These are phyloP conservation scores for Agelaius tricolor DNA, from an alignment of 2,113 vertebrate species.

Conservation along the genomic window DNA sequence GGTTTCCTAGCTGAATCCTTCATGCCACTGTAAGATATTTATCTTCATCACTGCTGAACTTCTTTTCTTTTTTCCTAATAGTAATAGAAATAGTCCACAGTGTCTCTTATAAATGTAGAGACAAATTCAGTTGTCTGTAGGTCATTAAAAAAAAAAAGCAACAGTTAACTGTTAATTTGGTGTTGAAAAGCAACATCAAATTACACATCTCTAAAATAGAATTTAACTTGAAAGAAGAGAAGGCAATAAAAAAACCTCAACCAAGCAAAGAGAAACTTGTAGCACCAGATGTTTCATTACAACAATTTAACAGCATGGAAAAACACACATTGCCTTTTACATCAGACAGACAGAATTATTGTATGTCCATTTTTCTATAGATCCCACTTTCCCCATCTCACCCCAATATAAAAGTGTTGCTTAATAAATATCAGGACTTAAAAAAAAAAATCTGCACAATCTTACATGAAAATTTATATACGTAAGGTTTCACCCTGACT, in stretches of 20 bases:
- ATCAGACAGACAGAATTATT: background rate
- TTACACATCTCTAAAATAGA: background rate
- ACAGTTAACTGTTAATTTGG: background rate
- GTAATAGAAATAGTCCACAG: background rate
- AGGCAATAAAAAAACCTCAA: accelerated
- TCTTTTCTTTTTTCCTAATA: background rate
- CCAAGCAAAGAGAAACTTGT: background rate
- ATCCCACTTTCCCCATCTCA: accelerated
- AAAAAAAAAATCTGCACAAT: background rate
- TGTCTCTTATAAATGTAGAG: background rate
- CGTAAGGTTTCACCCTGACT: background rate
- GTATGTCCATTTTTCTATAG: background rate
- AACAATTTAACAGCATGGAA: background rate
- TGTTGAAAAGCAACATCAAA: background rate
- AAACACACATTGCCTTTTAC: background rate
- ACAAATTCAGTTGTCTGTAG: background rate
- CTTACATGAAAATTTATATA: background rate
- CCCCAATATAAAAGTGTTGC: background rate
- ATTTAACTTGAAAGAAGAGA: background rate
- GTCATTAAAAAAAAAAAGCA: background rate
- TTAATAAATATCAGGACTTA: background rate
- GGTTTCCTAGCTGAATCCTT: background rate
- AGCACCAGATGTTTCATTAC: background rate
- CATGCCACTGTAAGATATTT: background rate
- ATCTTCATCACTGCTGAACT: background rate